A percentile compares a stretch with the other conserved stretches of the same genome.
These are phyloP conservation scores for Accipiter virgatus DNA, from an alignment of 2,113 vertebrate species.

Conservation along the genomic window DNA sequence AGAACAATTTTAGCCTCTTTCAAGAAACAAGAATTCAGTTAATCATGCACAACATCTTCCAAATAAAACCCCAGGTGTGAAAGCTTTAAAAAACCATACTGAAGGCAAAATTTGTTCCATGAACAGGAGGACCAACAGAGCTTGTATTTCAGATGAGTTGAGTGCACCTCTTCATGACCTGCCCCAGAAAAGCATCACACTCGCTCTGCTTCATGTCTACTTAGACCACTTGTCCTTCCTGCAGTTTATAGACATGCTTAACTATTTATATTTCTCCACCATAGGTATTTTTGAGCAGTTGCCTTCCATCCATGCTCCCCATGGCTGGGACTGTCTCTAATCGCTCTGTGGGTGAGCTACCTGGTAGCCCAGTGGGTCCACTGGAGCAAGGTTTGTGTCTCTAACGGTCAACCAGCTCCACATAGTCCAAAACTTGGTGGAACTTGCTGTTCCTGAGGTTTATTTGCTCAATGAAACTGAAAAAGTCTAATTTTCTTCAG, in stretches of 20 bases:
- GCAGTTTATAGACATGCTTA: background rate
- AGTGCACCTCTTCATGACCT: fast-evolving
- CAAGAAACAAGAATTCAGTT: background rate
- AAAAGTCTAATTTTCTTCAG: background rate
- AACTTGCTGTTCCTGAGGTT: background rate
- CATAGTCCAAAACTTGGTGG: background rate
- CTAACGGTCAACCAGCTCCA: background rate
- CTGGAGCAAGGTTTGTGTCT: fast-evolving
- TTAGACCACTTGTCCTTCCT: background rate
- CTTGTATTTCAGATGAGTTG: background rate
- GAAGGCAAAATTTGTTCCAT: background rate
- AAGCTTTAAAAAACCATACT: background rate
- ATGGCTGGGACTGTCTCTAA: background rate
- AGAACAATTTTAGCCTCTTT: background rate
- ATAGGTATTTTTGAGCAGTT: background rate
- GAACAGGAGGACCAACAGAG: background rate
- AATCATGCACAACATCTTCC: background rate
- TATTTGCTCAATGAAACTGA: background rate
- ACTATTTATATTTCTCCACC: background rate
- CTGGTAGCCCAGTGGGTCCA: fast-evolving
- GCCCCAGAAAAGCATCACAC: background rate
- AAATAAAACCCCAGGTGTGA: background rate
- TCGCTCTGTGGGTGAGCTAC: background rate
- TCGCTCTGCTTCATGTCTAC: background rate
- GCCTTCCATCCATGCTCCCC: fast-evolving